Conservation (phyloP, 2,113 vertebrate species). For the Chionomys nivalis region DNA sequence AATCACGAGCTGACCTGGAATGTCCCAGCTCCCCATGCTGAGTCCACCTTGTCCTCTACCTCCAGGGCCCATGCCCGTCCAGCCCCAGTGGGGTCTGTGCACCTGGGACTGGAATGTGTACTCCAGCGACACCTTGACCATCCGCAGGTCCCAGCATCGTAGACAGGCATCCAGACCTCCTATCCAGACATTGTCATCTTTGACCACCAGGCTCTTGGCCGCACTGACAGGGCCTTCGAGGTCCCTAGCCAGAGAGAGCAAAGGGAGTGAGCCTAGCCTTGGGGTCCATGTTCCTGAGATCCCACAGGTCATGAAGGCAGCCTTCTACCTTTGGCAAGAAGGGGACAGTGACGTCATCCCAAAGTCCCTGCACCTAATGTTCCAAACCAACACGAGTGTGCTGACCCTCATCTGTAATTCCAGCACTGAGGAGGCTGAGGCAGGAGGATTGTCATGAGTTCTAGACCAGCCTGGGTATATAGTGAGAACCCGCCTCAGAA, state of each 20-base stretch:
- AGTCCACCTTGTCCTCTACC: neutral
- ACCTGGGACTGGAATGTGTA: constrained; percentile 62
- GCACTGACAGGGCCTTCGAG: accelerated
- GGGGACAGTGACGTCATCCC: neutral
- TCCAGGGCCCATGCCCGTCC: neutral
- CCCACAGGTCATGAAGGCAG: neutral
- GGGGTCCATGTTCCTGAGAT: neutral
- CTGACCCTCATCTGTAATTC: too few relatives aligned
- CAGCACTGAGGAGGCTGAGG: neutral
- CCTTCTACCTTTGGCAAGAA: neutral
- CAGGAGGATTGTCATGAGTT: neutral
- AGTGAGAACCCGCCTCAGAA: neutral
- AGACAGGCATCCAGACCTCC: constrained; percentile 51
- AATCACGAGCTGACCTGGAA: neutral
- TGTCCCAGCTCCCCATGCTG: neutral
- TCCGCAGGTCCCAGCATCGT: constrained; percentile 64
- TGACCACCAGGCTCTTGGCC: neutral
- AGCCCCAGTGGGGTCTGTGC: neutral
- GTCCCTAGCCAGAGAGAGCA: constrained; percentile 35
- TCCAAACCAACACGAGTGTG: neutral
- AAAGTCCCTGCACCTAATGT: neutral
- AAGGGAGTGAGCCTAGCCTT: neutral
- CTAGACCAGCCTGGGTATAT: neutral
- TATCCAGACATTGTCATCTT: neutral
- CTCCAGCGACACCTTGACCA: accelerated